Base-by-base conservation (phyloP, 2,113 vertebrate genomes). In the Triplophysa rosa region DNA sequence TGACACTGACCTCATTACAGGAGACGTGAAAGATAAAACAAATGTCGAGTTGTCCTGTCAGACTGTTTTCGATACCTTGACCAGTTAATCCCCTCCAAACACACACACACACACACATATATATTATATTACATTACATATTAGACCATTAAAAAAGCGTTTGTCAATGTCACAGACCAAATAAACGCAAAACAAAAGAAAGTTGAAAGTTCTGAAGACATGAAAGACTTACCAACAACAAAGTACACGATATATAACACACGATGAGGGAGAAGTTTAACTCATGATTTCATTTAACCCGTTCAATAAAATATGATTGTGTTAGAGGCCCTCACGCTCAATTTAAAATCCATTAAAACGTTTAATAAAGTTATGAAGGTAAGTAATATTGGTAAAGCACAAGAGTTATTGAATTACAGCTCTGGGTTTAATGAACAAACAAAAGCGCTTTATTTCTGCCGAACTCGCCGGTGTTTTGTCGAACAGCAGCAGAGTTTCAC, bases 221-320 rank as follows among this genome's bases (percentile, higher is more conserved):
- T n/a, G n/a, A n/a, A n/a, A 91, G 94, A 98, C 97, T 98, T 98
- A 99, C 96, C 97, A 96, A 95, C 95, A 90, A 90, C 93, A 95
- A 93, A 95, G 94, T 93, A 93, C 94, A 94, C 94, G 96, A 94
- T 94, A 94, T 95, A n/a, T n/a, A n/a, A n/a, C 94, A 95, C 97
- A 96, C 93, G 94, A 90, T 89, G 89, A 94, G 84, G 87, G 61
- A 94, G 94, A 95, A 89, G 93, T 94, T 54, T 29, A 17, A 54
- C 16, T 45, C 1, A 9, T 69, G 29, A 69, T 69, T 69, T 93
- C 95, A 93, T 95, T 94, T 94, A 93, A 96, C 93, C 90, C 92
- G 94, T 93, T 94, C 89, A 86, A 89, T 93, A 92, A 83, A 47
- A n/a, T 8, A 23, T 4, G 2, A 49, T 24, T 47, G 12, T 49